Evolutionary conservation across 1,140 invertebrate genomes (phyloP), one percentile per base, ranked within the genome.

Genomic region (Temnothorax longispinosus): DNA sequence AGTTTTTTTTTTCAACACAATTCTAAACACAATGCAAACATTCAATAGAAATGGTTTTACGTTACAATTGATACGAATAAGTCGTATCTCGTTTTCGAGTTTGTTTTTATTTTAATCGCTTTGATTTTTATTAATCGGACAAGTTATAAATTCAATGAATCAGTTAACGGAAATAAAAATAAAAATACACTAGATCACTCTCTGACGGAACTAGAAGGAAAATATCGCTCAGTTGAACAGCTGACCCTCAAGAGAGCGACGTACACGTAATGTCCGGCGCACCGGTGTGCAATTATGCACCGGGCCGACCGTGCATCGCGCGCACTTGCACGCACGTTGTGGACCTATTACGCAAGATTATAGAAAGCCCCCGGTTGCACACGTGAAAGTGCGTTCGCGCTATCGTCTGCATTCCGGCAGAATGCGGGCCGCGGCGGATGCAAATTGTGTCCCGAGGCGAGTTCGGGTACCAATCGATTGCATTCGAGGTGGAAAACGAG

Each of bases 261-360:
- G 54, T 27, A 1, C 27, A 27, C 27, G 27, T 18, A 27, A 50
- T 74, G 32, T 38, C 8, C 54, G 54, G 41, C 13, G 18, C 13
- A 41, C n/a, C 35, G 74, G 8, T 15, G n/a, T 54, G 50, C 41
- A 75, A 84, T 84, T 84, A 75, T 21, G 11, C 32, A 47, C 2
- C 69, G 67, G 67, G 7, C 27, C 38, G n/a, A 52, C 21, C 52
- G 41, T 74, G 69, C 54, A 60, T 54, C 72, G 81, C 47, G 44
- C 75, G 65, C 75, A 87, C 62, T 85, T 78, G 69, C 88, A 82
- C 85, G 87, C 62, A 32, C 67, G 64, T 58, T 71, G 84, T 27
- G 27, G 64, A 18, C 5, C 13, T 67, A 90, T 94, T 94, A 91
- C 86, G 92, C 86, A 93, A 94, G 88, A 84, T 88, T 69, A 15